These are phyloP conservation scores for Tiliacea aurago DNA, from an alignment of 2,888 invertebrate species.

Conservation along the genomic window DNA sequence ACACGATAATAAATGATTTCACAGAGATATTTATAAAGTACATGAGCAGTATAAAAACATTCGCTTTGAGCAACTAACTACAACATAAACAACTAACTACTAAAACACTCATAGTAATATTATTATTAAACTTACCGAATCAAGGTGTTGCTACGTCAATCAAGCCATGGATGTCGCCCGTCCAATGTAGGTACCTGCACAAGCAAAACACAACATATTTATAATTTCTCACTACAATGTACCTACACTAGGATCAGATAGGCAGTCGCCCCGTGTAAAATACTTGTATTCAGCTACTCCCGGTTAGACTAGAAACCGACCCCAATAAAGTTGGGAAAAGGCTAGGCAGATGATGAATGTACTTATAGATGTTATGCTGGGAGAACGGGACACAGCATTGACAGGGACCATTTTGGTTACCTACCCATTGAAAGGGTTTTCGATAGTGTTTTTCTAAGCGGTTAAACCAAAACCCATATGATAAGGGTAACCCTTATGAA, in stretches of 20 bases:
- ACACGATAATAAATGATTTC: constrained; percentile 58
- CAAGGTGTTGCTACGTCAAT: constrained; percentile 12
- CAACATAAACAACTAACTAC: constrained; percentile 49
- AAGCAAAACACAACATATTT: constrained; percentile 34
- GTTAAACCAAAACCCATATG: too few relatives aligned
- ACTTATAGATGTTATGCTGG: too few relatives aligned
- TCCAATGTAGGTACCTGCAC: constrained; percentile 47
- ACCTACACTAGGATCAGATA: background rate
- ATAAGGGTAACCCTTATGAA: too few relatives aligned
- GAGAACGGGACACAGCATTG: too few relatives aligned
- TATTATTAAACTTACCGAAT: constrained; percentile 56
- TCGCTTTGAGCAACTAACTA: constrained; percentile 69
- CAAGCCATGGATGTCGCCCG: constrained; percentile 8
- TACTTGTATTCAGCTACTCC: too few relatives aligned
- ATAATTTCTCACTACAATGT: background rate
- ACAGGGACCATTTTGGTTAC: too few relatives aligned
- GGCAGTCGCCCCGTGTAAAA: too few relatives aligned
- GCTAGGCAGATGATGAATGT: too few relatives aligned
- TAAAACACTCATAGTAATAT: constrained; percentile 33
- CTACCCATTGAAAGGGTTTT: too few relatives aligned
- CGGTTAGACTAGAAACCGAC: too few relatives aligned
- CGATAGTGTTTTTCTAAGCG: too few relatives aligned
- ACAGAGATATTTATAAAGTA: constrained; percentile 46
- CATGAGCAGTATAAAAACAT: constrained; percentile 47
- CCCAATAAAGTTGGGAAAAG: too few relatives aligned